Conservation (phyloP, 2,113 vertebrate species). For the Vulpes vulpes region DNA sequence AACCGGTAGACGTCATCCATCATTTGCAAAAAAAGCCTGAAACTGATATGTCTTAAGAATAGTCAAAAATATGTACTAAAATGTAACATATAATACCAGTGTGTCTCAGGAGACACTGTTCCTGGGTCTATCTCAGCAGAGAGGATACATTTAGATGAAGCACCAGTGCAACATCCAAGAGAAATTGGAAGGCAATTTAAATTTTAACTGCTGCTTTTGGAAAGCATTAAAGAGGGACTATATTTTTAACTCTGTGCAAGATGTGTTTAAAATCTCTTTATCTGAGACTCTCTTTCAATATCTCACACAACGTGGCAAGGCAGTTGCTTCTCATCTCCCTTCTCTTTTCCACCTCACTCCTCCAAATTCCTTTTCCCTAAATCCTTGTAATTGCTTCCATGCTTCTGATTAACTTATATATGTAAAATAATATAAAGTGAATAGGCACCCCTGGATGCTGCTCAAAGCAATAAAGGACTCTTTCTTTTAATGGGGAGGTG, state of each 20-base stretch:
- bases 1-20: background rate
- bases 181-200: constrained; percentile 48
- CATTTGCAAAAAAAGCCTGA: background rate
- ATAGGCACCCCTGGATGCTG: background rate
- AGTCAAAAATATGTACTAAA: background rate
- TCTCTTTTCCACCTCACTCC: background rate
- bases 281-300: background rate
- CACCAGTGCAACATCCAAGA: background rate
- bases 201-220: constrained; percentile 42
- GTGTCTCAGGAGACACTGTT: background rate
- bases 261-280: constrained; percentile 26
- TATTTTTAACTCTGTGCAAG: constrained; percentile 22
- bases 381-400: background rate
- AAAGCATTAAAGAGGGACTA: constrained; percentile 2
- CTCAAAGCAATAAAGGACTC: background rate
- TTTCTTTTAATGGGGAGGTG: background rate
- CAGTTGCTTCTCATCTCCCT: background rate
- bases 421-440: constrained; percentile 21
- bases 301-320: background rate
- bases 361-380: background rate
- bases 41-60: background rate
- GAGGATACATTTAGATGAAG: constrained; percentile 11
- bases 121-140: background rate
- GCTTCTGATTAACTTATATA: background rate
- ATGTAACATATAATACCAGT: background rate